These are phyloP conservation scores for Silurus lanzhouensis DNA, from an alignment of 2,797 vertebrate genomes.

Conservation along the genomic window DNA sequence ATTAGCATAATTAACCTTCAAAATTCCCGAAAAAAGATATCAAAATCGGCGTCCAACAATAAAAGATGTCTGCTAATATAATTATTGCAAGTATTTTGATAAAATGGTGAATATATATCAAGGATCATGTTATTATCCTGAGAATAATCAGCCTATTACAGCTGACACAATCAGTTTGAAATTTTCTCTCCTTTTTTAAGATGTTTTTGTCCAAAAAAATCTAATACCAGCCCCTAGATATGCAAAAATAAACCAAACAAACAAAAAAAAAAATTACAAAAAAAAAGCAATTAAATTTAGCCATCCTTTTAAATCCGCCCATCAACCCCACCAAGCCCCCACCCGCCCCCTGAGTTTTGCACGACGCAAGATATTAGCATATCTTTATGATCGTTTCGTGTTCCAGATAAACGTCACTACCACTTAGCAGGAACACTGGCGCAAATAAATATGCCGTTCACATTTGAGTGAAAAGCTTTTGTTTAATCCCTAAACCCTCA, in stretches of 20 bases:
- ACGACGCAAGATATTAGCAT: conserved; percentile 18
- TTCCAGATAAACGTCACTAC: conserved; percentile 12
- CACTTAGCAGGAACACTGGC: conserved; percentile 30
- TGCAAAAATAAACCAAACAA: not conserved
- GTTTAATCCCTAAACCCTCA: conserved; percentile 62
- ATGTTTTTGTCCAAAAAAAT: not conserved
- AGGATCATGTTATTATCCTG: not conserved
- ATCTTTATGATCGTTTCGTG: not conserved
- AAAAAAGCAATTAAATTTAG: not conserved
- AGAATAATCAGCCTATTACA: not conserved
- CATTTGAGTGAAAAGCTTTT: conserved; percentile 64
- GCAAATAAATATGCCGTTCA: conserved; percentile 44
- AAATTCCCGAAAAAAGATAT: not conserved
- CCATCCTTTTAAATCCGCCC: not conserved
- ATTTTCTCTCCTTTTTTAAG: not conserved
- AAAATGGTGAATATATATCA: not conserved
- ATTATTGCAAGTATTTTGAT: not conserved
- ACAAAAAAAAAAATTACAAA: no score
- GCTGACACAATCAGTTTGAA: not conserved
- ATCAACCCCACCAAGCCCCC: no score
- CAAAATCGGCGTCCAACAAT: not conserved
- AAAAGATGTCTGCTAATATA: not conserved
- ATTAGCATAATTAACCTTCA: not conserved
- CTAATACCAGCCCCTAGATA: not conserved
- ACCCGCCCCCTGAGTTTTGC: not conserved